Base-by-base conservation (phyloP, 2,113 vertebrate genomes). In the Mesembrinibis cayennensis region DNA sequence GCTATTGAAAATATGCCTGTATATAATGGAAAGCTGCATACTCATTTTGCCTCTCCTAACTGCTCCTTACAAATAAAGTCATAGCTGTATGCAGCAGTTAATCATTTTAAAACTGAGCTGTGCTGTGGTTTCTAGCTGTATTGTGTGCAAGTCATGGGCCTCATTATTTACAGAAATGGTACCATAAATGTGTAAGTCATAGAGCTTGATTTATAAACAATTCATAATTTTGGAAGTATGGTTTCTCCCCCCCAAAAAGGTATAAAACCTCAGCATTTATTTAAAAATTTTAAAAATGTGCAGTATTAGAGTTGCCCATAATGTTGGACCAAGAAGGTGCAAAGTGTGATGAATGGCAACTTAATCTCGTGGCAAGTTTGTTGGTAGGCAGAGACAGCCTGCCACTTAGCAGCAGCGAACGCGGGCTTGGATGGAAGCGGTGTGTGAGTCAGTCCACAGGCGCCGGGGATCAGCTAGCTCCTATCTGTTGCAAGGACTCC, bases 1-100 rank as follows among this genome's bases (percentile, higher is more conserved):
- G 98, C 98, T 98, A 98, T 98, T 98, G 98, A 98, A 98, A 99
- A 99, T 98, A 98, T 98, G 98, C 98, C 98, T 98, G 98, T 98
- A 98, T 98, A 98, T 98, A 98, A 99, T 98, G 98, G 98, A 98
- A 98, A 98, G 98, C 98, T 98, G 98, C 97, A 98, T 98, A 98
- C 98, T 98, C 98, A 98, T 98, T 98, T 98, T 98, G 98, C 98
- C 98, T 98, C 98, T 98, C 98, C 98, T 98, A 98, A 98, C 98
- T 98, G 98, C 98, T 98, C 98, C 98, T 98, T 98, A 98, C 98
- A 98, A 99, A 98, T 98, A 98, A 98, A 98, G 98, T 98, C 98
- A 98, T 98, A 98, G 98, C 98, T 97, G 98, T 98, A 97, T 98
- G 98, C 98, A 95, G 98, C 98, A 98, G 98, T 98, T 98, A 98